phyloP scores from a whole-genome alignment of 2,888 invertebrate species.

The Hydriomena furcata region DNA sequence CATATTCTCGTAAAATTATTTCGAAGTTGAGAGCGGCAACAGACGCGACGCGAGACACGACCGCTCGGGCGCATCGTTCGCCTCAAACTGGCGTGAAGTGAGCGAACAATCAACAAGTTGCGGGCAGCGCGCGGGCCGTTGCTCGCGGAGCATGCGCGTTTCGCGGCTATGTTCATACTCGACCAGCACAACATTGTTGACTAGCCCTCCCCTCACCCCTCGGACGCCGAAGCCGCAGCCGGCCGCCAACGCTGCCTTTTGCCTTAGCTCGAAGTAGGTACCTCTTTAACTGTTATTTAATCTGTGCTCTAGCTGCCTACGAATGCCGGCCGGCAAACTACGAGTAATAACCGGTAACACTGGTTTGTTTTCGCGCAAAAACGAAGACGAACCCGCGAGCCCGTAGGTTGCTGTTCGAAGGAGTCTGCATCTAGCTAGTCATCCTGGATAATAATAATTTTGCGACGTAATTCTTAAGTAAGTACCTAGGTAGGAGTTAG shows the following conservation, averaged over 20 bases:
- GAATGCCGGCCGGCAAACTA: conserved; percentile 51
- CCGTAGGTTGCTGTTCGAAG: conserved; percentile 44
- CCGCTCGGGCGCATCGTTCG: conserved; percentile 76
- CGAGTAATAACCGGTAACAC: conserved; percentile 66
- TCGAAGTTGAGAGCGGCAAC: conserved; percentile 72
- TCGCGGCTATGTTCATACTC: conserved; percentile 68
- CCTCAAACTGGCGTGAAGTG: conserved; percentile 75
- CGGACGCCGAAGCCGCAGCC: conserved; percentile 27
- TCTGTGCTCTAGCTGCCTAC: too few species aligned
- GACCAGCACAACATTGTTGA: conserved; percentile 63
- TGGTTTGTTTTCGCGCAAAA: conserved; percentile 80
- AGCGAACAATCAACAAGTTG: conserved; percentile 81
- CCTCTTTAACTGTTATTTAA: too few species aligned
- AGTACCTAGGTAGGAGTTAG: background rate
- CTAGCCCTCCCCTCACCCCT: conserved; percentile 38
- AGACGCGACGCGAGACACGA: conserved; percentile 62
- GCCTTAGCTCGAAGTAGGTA: too few species aligned
- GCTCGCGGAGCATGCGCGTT: conserved; percentile 71
- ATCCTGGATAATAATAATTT: conserved; percentile 42
- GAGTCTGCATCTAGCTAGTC: conserved; percentile 19
- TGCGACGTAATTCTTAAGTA: too few species aligned
- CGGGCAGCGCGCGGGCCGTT: conserved; percentile 65
- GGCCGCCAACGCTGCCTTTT: conserved; percentile 28
- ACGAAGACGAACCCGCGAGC: conserved; percentile 57
- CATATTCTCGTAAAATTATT: conserved; percentile 78